These are phyloP conservation scores for Euspilapteryx auroguttella DNA, from an alignment of 2,888 invertebrate genomes.

Conservation along the genomic window DNA sequence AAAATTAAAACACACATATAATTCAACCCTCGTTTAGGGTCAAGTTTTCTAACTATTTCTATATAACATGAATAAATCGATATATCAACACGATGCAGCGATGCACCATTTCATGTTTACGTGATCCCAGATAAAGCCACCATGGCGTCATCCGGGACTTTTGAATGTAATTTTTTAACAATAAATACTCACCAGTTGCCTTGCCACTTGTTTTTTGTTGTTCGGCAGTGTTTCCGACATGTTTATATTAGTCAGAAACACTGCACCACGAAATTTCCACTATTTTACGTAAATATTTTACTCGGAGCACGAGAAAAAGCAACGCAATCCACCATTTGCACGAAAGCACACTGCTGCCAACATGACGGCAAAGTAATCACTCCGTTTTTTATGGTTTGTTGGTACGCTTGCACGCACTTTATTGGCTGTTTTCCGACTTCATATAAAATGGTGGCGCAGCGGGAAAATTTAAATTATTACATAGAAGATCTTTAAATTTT, in stretches of 20 bases:
- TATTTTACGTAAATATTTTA: conserved; percentile 64
- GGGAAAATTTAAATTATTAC: conserved; percentile 34
- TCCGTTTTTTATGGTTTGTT: conserved; percentile 33
- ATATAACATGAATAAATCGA: conserved; percentile 34
- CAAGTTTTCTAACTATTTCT: too few relatives aligned
- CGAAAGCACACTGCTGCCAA: conserved; percentile 57
- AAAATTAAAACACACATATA: conserved; percentile 16
- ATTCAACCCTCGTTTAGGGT: too few relatives aligned
- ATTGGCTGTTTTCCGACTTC: conserved; percentile 45
- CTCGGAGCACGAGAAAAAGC: conserved; percentile 60
- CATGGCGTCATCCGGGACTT: conserved; percentile 67
- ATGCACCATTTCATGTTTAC: conserved; percentile 65
- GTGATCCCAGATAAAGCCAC: conserved; percentile 66
- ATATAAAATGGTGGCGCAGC: conserved; percentile 13
- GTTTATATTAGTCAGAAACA: conserved; percentile 56
- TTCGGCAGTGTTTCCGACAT: conserved; percentile 64
- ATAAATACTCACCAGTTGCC: conserved; percentile 66
- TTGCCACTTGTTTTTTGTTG: conserved; percentile 60
- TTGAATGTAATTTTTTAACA: conserved; percentile 54
- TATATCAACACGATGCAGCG: conserved; percentile 60
- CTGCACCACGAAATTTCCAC: conserved; percentile 52
- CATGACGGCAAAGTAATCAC: conserved; percentile 35
- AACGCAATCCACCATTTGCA: conserved; percentile 63
- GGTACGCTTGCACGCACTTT: conserved; percentile 22
- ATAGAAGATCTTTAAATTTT: too few relatives aligned